These are phyloP conservation scores for Drosophila bifasciata DNA, from an alignment of 1,140 invertebrate genomes.

Conservation along the genomic window DNA sequence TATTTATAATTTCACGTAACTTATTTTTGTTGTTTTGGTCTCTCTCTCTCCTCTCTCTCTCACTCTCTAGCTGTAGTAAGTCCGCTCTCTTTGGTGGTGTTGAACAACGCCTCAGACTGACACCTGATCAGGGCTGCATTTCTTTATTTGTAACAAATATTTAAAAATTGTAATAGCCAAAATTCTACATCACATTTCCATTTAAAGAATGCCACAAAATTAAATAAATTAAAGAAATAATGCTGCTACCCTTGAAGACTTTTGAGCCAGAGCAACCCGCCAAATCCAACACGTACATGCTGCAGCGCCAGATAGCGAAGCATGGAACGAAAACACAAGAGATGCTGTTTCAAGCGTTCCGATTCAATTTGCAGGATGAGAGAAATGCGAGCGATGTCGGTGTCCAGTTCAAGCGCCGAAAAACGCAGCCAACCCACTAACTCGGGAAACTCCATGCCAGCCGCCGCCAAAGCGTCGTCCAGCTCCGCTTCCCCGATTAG, in stretches of 20 bases:
- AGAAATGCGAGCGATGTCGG: slow-evolving; percentile 1
- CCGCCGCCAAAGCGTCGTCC: too few relatives aligned
- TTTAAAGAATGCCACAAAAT: slow-evolving; percentile 61
- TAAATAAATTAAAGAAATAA: slow-evolving; percentile 30
- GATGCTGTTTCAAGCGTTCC: slow-evolving; percentile 57
- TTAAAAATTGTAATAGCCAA: not conserved
- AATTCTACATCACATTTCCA: not conserved
- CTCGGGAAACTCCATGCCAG: not conserved
- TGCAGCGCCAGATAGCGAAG: slow-evolving; percentile 53
- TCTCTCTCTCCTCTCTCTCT: slow-evolving; percentile 32
- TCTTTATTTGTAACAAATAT: not conserved
- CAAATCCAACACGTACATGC: slow-evolving; percentile 19
- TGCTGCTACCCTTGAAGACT: slow-evolving; percentile 54
- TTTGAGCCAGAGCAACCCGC: slow-evolving; percentile 6
- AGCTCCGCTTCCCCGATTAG: too few relatives aligned
- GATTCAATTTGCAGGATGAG: slow-evolving; percentile 26
- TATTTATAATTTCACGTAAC: slow-evolving; percentile 79
- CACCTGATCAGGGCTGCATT: slow-evolving; percentile 13
- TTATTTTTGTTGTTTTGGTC: slow-evolving; percentile 63
- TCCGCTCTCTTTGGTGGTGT: slow-evolving; percentile 11
- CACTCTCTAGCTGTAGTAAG: slow-evolving; percentile 42
- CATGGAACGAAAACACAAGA: slow-evolving; percentile 58
- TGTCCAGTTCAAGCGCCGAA: slow-evolving; percentile 6
- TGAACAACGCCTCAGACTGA: slow-evolving; percentile 7
- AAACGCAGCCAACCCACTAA: not conserved